These are phyloP conservation scores for Nilaparvata lugens DNA, from an alignment of 1,140 invertebrate species.

Conservation along the genomic window DNA sequence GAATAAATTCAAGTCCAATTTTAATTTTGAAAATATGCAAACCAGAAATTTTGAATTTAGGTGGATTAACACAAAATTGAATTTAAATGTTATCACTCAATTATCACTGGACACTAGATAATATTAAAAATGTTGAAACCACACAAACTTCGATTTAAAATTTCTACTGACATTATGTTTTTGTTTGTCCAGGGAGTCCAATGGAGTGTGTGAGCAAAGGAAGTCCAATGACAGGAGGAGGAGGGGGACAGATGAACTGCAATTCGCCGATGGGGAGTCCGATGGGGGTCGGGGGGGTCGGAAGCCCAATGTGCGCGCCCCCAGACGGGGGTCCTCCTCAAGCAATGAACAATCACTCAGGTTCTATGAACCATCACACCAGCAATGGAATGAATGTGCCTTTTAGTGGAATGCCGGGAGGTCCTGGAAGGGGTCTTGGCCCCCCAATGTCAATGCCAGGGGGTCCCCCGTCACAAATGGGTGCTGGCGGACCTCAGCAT, in stretches of 20 bases:
- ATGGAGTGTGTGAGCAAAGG: conserved; percentile 25
- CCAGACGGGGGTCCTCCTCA: conserved; percentile 29
- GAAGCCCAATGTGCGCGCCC: conserved; percentile 28
- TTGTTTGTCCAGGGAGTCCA: conserved; percentile 30
- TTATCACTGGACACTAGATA: too few species aligned
- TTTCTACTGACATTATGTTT: too few species aligned
- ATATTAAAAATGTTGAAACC: too few species aligned
- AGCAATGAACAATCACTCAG: conserved; percentile 35
- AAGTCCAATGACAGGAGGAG: conserved; percentile 22
- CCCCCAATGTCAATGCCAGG: too few species aligned
- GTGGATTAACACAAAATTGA: too few species aligned
- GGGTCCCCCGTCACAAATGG: too few species aligned
- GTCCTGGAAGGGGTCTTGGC: conserved; percentile 14
- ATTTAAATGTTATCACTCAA: too few species aligned
- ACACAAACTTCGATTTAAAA: too few species aligned
- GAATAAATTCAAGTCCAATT: too few species aligned
- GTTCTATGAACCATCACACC: conserved; percentile 23
- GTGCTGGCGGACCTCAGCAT: too few species aligned
- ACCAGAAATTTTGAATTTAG: too few species aligned
- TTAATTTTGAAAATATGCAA: too few species aligned
- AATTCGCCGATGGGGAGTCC: conserved; percentile 31
- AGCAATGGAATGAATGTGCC: conserved; percentile 38
- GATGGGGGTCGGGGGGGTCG: conserved; percentile 27
- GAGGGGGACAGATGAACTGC: conserved; percentile 22
- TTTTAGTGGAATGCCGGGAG: conserved; percentile 31